These are phyloP conservation scores for Laodelphax striatellus DNA, from an alignment of 1,140 invertebrate genomes.

Conservation along the genomic window DNA sequence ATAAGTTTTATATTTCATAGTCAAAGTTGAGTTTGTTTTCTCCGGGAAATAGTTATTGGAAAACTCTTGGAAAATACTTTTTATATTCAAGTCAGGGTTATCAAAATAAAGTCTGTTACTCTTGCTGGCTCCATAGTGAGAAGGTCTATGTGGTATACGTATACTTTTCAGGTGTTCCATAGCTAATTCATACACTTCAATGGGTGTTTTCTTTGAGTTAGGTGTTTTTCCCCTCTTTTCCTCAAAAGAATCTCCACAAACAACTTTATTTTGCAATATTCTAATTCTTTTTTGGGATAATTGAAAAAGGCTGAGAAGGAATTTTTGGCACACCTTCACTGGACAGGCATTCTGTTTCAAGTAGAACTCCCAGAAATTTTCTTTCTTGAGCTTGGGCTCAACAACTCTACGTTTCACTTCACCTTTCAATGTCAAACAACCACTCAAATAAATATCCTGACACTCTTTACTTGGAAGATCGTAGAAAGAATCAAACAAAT, in stretches of 20 bases:
- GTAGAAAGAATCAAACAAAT: slow-evolving; percentile 4
- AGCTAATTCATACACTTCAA: slow-evolving; percentile 4
- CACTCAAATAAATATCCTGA: not conserved
- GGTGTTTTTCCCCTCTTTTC: slow-evolving; percentile 4
- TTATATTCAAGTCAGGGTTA: not conserved
- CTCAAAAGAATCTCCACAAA: not conserved
- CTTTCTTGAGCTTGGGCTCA: too few species aligned
- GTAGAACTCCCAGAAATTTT: too few species aligned
- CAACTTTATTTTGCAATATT: slow-evolving; percentile 1
- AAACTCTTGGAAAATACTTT: slow-evolving; percentile 4
- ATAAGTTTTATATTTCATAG: slow-evolving; percentile 10
- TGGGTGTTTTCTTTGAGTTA: not conserved
- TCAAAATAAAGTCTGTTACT: slow-evolving; percentile 5
- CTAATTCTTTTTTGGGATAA: not conserved
- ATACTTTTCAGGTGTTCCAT: slow-evolving; percentile 9
- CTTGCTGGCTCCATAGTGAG: not conserved
- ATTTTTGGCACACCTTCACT: too few species aligned
- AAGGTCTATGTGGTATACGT: not conserved
- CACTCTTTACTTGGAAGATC: slow-evolving; percentile 1
- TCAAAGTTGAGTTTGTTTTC: too few species aligned
- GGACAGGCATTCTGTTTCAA: too few species aligned
- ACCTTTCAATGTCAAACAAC: too few species aligned
- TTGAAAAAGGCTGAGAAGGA: too few species aligned
- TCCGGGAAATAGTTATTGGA: not conserved
- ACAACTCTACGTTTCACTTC: too few species aligned